Percentiles rank a stretch among this genome's conserved stretches.
Conservation (phyloP, 2,888 invertebrate species). For the Machimus atricapillus region DNA sequence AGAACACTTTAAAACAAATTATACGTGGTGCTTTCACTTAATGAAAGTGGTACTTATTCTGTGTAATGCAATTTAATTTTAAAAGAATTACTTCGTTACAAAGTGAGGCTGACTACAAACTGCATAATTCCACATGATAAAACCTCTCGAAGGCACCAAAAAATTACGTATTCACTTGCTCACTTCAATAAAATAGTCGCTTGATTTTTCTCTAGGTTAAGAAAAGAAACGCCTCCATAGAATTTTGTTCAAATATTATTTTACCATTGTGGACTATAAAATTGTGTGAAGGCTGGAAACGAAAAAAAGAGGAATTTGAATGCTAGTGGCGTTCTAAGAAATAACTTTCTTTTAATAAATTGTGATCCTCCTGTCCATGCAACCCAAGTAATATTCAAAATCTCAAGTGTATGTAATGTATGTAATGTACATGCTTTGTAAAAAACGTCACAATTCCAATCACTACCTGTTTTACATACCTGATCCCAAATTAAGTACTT, state of each 20-base stretch:
- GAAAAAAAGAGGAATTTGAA: no score
- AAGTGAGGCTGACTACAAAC: no score
- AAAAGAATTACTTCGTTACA: no score
- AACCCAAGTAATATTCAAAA: neutral
- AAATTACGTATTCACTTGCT: neutral
- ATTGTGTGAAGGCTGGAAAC: neutral
- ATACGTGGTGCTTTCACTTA: no score
- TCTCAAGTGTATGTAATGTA: neutral
- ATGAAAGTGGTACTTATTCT: no score
- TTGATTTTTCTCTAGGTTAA: neutral
- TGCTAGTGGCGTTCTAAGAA: neutral
- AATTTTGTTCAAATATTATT: neutral
- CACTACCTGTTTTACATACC: no score
- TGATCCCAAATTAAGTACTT: no score
- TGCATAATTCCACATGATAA: no score
- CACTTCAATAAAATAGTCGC: neutral
- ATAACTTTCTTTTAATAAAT: neutral
- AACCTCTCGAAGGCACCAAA: neutral
- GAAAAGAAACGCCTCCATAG: neutral
- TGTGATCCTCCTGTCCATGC: neutral
- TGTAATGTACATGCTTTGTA: no score
- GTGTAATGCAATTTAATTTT: no score
- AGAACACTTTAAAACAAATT: no score
- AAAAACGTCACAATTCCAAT: no score
- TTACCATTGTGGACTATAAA: neutral